phyloP scores from a whole-genome alignment of 1,140 invertebrate genomes.

The Macrostomum lignano region DNA sequence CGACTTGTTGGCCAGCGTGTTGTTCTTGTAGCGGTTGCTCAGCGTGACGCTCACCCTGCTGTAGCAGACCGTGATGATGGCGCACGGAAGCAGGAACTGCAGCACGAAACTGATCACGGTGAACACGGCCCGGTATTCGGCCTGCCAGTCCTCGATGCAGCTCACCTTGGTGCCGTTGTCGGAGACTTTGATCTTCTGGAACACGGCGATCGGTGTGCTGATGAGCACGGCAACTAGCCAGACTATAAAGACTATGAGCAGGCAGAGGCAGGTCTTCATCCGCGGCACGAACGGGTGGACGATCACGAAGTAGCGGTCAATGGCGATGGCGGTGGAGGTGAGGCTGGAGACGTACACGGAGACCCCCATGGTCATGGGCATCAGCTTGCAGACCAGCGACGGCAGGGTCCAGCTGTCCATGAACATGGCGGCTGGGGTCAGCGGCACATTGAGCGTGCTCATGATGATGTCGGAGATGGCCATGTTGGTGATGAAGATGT shows the following conservation, averaged over 20 bases:
- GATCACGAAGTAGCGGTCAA: conserved; percentile 81
- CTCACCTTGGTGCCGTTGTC: conserved; percentile 17
- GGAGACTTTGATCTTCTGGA: conserved; percentile 22
- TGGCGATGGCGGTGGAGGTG: conserved; percentile 73
- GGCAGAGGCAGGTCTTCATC: conserved; percentile 43
- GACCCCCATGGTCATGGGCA: conserved; percentile 51
- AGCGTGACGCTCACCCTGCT: conserved; percentile 58
- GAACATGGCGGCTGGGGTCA: conserved; percentile 46
- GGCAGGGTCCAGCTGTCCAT: conserved; percentile 62
- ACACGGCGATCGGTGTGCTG: conserved; percentile 67
- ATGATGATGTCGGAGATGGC: conserved; percentile 73
- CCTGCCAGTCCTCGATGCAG: conserved; percentile 64
- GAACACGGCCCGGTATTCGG: conserved; percentile 39
- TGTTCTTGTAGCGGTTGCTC: conserved; percentile 31
- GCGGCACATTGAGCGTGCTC: conserved; percentile 58
- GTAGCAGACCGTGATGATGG: conserved; percentile 74
- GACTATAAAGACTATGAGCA: conserved; percentile 52
- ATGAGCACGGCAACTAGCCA: conserved; percentile 59
- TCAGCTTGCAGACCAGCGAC: conserved; percentile 50
- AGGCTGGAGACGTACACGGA: conserved; percentile 73
- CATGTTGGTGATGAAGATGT: conserved; percentile 80
- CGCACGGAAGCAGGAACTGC: conserved; percentile 73
- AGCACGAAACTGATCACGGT: conserved; percentile 55
- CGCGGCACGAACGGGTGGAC: conserved; percentile 63
- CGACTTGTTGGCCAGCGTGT: conserved; percentile 38